Evolutionary conservation across 2,888 invertebrate genomes (phyloP).

Genomic region (Frankliniella fusca): DNA sequence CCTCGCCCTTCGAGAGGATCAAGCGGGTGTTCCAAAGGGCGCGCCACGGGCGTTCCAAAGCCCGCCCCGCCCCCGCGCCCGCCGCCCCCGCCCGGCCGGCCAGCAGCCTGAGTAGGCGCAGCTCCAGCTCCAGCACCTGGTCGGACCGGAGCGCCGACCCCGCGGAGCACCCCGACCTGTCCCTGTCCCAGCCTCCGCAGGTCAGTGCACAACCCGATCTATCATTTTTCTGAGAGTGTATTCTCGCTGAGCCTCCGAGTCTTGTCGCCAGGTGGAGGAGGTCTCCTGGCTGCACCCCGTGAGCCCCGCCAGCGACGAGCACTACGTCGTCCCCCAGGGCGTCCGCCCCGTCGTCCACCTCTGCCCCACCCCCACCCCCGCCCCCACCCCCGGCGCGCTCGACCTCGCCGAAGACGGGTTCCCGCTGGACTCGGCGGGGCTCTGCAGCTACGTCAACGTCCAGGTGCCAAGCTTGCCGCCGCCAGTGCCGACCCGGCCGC

Average conservation of each 20-base stretch:
- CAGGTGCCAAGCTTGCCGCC: neutral
- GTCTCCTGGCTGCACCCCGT: slow-evolving; percentile 6
- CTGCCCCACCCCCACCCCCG: neutral
- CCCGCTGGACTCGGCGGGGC: neutral
- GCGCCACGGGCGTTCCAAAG: slow-evolving; percentile 44
- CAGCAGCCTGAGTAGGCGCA: slow-evolving; percentile 64
- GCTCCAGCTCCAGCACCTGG: slow-evolving; percentile 52
- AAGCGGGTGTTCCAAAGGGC: slow-evolving; percentile 65
- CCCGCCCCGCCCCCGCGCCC: slow-evolving; percentile 17
- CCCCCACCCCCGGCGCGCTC: neutral
- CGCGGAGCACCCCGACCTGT: neutral
- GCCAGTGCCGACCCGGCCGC: neutral
- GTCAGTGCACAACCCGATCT: neutral
- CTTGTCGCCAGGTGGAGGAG: neutral
- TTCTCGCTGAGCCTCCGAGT: neutral
- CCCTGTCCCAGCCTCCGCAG: neutral
- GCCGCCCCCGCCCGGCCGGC: slow-evolving; percentile 43
- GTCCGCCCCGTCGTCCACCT: neutral
- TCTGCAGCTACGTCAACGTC: slow-evolving; percentile 16
- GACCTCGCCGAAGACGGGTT: slow-evolving; percentile 5
- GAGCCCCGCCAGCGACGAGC: neutral
- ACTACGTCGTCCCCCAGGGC: neutral
- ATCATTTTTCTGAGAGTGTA: neutral
- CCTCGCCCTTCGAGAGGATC: slow-evolving; percentile 75
- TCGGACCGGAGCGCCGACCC: neutral